Evolutionary conservation across 2,113 vertebrate genomes (phyloP).

Genomic region (Otus sunia): DNA sequence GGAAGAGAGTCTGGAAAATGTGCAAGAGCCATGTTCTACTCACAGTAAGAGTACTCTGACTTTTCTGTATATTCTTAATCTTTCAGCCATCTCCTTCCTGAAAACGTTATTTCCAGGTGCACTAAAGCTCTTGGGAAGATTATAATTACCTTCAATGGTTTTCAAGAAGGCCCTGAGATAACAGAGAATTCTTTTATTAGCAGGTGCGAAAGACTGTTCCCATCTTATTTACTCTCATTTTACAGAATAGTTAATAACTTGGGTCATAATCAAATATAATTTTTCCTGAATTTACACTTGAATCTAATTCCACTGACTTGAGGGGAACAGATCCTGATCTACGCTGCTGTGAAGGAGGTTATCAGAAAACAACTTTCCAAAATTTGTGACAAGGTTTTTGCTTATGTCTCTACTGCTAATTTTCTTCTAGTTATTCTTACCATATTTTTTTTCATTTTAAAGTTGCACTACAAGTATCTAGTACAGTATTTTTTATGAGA

Average conservation of each 20-base stretch:
- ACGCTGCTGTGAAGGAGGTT: background rate
- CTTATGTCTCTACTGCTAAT: background rate
- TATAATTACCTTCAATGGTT: background rate
- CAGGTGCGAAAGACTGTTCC: background rate
- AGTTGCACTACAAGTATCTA: background rate
- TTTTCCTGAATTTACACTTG: constrained; percentile 12
- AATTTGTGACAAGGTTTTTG: background rate
- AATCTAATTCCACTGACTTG: background rate
- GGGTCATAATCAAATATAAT: background rate
- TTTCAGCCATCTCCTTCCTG: background rate
- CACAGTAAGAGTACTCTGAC: background rate
- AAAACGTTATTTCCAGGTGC: background rate
- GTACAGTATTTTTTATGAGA: background rate
- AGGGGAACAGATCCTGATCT: background rate
- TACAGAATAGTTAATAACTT: background rate
- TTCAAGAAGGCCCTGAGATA: background rate
- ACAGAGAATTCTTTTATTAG: background rate
- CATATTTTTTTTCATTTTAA: background rate
- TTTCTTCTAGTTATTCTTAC: background rate
- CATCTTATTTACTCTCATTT: background rate
- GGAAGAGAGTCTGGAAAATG: background rate
- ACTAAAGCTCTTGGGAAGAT: background rate
- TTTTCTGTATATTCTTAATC: background rate
- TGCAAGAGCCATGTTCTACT: background rate
- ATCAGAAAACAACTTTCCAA: background rate